Percentiles rank a stretch among this genome's conserved stretches.
phyloP scores from a whole-genome alignment of 2,797 vertebrate genomes.

The Amphiprion clarkii region DNA sequence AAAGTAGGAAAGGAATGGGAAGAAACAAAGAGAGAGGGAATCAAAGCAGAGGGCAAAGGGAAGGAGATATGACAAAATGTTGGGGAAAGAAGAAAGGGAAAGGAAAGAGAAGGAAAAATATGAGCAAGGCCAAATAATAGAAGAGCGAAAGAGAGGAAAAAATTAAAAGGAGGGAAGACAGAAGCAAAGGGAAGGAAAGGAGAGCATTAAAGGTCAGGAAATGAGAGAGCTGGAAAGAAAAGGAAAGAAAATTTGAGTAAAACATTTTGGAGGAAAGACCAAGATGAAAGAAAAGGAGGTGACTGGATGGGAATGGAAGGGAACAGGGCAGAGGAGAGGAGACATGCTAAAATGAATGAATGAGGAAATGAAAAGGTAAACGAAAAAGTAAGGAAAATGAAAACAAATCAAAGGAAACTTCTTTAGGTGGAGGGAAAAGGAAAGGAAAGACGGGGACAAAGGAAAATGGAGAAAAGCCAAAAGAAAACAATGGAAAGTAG shows the following conservation, averaged over 20 bases:
- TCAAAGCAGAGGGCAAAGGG: background rate
- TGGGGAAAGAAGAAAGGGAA: too few species aligned
- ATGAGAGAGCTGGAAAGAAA: background rate
- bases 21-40: background rate
- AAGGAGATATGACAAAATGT: background rate
- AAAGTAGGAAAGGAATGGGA: too few species aligned
- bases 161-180: background rate
- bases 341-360: background rate
- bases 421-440: too few species aligned
- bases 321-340: background rate
- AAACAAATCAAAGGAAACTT: too few species aligned
- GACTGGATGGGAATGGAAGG: background rate
- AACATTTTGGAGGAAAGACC: too few species aligned
- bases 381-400: too few species aligned
- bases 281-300: background rate
- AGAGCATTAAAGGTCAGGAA: conserved; percentile 2
- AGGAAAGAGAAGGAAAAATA: background rate
- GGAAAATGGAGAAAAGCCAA: too few species aligned
- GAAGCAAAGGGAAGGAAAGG: too few species aligned
- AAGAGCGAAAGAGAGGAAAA: conserved; percentile 3
- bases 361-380: background rate
- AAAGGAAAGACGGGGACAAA: too few species aligned
- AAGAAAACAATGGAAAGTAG: too few species aligned
- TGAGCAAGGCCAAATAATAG: conserved; percentile 8
- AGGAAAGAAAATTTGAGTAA: too few species aligned